Conservation (phyloP, 2,888 invertebrate species). For the Tinea trinotella region DNA sequence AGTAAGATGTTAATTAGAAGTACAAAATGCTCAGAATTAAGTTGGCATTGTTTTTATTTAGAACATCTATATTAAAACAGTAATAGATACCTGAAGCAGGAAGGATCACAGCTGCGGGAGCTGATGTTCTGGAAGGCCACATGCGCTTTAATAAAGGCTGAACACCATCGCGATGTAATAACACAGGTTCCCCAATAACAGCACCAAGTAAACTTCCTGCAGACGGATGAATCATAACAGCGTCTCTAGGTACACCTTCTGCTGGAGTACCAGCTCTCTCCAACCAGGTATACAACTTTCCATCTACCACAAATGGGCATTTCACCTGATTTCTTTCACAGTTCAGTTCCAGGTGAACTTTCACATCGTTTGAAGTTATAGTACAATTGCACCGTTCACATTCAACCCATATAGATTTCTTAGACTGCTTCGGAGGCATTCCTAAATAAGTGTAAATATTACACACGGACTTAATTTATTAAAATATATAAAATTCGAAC, state of each 20-base stretch:
- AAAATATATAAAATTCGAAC: too few species aligned
- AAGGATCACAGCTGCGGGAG: constrained; percentile 55
- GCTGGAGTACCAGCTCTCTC: constrained; percentile 44
- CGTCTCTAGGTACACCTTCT: constrained; percentile 50
- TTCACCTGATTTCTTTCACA: constrained; percentile 64
- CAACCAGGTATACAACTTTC: constrained; percentile 47
- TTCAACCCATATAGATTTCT: constrained; percentile 72
- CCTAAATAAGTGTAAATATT: too few species aligned
- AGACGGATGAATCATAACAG: constrained; percentile 55
- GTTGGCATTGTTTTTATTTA: too few species aligned
- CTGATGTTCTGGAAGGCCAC: constrained; percentile 61
- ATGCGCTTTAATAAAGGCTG: constrained; percentile 51
- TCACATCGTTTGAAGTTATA: constrained; percentile 72
- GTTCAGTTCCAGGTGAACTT: constrained; percentile 62
- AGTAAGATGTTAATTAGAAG: too few species aligned
- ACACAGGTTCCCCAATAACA: constrained; percentile 51
- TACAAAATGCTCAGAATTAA: too few species aligned
- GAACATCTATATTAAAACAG: too few species aligned
- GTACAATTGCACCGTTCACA: constrained; percentile 75
- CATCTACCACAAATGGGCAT: constrained; percentile 52
- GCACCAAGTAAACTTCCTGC: constrained; percentile 50
- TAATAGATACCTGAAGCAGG: constrained; percentile 47
- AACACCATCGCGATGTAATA: constrained; percentile 47
- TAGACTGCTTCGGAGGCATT: constrained; percentile 56
- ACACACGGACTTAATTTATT: too few species aligned